These are phyloP conservation scores for Poeciliopsis turrubarensis DNA, from an alignment of 2,113 vertebrate genomes.

Conservation along the genomic window DNA sequence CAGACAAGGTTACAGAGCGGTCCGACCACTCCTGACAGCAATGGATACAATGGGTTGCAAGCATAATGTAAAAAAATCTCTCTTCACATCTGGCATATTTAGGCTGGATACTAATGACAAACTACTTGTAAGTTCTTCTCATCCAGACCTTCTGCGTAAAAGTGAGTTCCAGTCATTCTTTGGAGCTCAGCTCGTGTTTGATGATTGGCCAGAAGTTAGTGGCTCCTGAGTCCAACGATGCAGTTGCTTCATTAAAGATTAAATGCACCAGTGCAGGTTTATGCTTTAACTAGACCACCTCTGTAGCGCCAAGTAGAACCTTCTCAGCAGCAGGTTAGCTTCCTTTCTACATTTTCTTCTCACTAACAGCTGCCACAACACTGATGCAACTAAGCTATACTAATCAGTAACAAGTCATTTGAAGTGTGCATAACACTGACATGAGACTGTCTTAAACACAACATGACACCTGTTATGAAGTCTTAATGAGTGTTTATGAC, in stretches of 20 bases:
- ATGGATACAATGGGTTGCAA: conserved; percentile 18
- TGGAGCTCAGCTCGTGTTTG: conserved; percentile 39
- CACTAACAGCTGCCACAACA: conserved; percentile 1
- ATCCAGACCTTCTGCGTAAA: neutral
- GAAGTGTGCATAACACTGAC: too few species aligned
- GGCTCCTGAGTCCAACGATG: neutral
- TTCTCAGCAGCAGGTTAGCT: neutral
- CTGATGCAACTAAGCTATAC: neutral
- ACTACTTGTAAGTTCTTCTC: neutral
- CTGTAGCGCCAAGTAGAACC: neutral
- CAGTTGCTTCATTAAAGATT: neutral
- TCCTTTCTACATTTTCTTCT: conserved; percentile 3
- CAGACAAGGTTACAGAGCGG: accelerated
- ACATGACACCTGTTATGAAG: too few species aligned
- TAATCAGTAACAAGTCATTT: too few species aligned
- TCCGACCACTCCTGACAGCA: neutral
- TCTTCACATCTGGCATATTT: conserved; percentile 40
- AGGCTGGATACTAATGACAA: neutral
- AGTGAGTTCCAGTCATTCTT: conserved; percentile 43
- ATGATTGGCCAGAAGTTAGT: neutral
- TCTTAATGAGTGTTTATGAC: too few species aligned
- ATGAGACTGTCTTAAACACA: too few species aligned
- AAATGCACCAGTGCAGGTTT: neutral
- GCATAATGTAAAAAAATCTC: conserved; percentile 7
- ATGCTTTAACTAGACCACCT: neutral